A percentile compares a stretch with the other conserved stretches of the same genome.
Conservation (phyloP, 2,797 vertebrate species). For the Anabacerthia variegaticeps region DNA sequence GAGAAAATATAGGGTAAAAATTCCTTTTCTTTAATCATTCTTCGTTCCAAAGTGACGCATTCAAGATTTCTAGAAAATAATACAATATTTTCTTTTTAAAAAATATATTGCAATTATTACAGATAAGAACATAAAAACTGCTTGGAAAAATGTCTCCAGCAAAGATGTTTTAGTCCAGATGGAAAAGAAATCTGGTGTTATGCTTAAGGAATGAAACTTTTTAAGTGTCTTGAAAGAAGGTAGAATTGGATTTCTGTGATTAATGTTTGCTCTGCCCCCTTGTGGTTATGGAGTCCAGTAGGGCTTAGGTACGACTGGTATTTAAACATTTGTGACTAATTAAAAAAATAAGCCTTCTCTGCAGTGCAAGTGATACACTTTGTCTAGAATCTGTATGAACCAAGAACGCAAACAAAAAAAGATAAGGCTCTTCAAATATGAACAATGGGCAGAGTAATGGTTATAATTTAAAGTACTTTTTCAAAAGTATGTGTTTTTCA, state of each 20-base stretch:
- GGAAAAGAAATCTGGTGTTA: neutral
- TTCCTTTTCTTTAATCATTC: neutral
- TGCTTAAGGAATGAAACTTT: neutral
- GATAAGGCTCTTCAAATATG: neutral
- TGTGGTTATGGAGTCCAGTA: constrained; percentile 30
- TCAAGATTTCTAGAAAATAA: neutral
- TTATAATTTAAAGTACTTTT: neutral
- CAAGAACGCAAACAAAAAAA: neutral
- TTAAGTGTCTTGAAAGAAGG: neutral
- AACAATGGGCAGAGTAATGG: neutral
- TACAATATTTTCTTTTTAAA: too few relatives aligned
- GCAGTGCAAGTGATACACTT: neutral
- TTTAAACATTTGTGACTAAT: neutral
- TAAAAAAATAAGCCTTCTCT: neutral
- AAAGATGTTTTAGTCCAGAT: neutral
- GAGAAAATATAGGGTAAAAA: neutral
- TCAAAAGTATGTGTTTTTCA: neutral
- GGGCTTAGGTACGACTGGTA: neutral
- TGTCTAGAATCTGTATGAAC: neutral
- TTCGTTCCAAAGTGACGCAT: neutral
- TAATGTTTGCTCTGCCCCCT: constrained; percentile 64
- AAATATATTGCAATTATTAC: neutral
- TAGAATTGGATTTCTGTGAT: neutral
- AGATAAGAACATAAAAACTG: neutral
- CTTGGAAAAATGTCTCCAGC: neutral